A percentile compares a stretch with the other conserved stretches of the same genome.
phyloP scores from a whole-genome alignment of 2,888 invertebrate species.

The Erebia epiphron region DNA sequence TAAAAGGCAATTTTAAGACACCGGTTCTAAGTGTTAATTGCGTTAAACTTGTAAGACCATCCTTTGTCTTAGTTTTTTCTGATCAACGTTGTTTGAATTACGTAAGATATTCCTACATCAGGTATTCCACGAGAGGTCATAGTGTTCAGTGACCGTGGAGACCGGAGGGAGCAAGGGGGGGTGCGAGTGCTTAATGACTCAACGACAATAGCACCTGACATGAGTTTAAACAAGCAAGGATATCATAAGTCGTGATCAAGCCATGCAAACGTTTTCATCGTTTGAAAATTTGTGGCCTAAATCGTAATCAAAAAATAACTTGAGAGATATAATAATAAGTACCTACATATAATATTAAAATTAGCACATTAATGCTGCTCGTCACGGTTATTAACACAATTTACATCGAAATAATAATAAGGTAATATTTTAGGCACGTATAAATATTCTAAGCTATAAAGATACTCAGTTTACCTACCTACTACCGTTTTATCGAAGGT shows the following conservation, averaged over 20 bases:
- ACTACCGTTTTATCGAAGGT: constrained; percentile 1
- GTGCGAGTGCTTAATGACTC: constrained; percentile 33
- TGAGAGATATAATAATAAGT: not conserved
- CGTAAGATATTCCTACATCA: constrained; percentile 57
- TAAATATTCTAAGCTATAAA: not conserved
- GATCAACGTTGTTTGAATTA: constrained; percentile 51
- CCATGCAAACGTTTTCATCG: not conserved
- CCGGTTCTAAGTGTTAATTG: constrained; percentile 26
- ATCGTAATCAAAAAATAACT: not conserved
- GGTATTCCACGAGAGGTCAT: constrained; percentile 73
- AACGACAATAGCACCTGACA: constrained; percentile 33
- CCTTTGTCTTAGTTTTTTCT: constrained; percentile 35
- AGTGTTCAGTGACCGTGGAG: constrained; percentile 76
- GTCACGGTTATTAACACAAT: constrained; percentile 12
- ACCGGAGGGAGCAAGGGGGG: constrained; percentile 50
- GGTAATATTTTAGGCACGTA: not conserved
- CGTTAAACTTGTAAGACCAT: constrained; percentile 25
- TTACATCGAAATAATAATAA: constrained; percentile 4
- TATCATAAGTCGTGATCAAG: constrained; percentile 21
- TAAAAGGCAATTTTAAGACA: constrained; percentile 25
- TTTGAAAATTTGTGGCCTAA: not conserved
- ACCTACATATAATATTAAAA: not conserved
- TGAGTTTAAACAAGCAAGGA: constrained; percentile 28
- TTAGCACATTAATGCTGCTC: not conserved
- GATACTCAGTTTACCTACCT: not conserved